phyloP scores from a whole-genome alignment of 2,797 vertebrate genomes.

The Gymnocypris eckloni region DNA sequence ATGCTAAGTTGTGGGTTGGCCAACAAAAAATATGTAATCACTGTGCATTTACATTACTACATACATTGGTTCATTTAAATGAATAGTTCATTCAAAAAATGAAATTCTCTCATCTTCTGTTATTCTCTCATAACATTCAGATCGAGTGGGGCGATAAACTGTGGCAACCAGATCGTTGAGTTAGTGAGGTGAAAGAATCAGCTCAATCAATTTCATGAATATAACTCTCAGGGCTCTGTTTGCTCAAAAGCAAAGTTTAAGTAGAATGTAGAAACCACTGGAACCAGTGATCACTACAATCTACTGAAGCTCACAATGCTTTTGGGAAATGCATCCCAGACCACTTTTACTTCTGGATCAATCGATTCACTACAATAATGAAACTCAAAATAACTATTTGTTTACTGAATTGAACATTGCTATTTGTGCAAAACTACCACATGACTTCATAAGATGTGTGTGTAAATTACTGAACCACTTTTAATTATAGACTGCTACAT shows the following conservation, averaged over 20 bases:
- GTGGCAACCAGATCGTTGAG: neutral
- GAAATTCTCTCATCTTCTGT: neutral
- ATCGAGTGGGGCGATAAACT: neutral
- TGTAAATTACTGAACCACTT: neutral
- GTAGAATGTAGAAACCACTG: neutral
- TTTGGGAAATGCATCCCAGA: neutral
- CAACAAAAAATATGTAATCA: neutral
- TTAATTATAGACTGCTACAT: neutral
- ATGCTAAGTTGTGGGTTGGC: neutral
- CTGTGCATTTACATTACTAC: neutral
- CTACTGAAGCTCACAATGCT: neutral
- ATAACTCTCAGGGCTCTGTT: neutral
- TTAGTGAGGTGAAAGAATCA: neutral
- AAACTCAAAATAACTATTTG: neutral
- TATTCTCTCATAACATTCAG: neutral
- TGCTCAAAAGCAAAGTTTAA: neutral
- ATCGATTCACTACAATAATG: neutral
- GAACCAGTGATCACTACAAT: neutral
- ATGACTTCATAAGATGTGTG: neutral
- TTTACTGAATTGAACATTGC: neutral
- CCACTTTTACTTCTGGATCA: neutral
- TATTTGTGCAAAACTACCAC: neutral
- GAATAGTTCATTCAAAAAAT: neutral
- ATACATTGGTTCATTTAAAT: neutral
- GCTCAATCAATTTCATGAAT: neutral